Percentiles rank a stretch among this genome's conserved stretches.
phyloP scores from a whole-genome alignment of 2,888 invertebrate genomes.

The Chirona hameri region DNA sequence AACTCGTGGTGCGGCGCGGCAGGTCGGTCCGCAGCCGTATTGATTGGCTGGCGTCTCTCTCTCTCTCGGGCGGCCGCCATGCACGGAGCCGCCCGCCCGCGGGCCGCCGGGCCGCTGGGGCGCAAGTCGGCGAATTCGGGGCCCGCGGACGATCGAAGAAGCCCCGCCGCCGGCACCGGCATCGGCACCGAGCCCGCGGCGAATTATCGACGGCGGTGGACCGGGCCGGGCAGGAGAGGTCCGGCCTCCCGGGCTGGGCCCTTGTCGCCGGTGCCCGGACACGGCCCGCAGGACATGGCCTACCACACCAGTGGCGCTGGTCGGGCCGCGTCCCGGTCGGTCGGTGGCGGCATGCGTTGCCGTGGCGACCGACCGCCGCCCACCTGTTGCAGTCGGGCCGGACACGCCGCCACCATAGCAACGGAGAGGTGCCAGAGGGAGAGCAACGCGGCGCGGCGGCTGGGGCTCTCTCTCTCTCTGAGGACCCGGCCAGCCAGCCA shows the following conservation, averaged over 20 bases:
- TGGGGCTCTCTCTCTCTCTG: neutral
- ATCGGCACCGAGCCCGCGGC: neutral
- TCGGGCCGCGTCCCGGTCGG: neutral
- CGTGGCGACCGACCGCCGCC: neutral
- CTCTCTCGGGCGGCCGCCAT: neutral
- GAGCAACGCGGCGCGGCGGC: neutral
- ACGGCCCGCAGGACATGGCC: neutral
- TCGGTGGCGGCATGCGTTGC: slow-evolving; percentile 6
- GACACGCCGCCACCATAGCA: neutral
- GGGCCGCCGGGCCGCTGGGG: neutral
- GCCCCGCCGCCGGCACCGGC: neutral
- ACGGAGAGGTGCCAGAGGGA: neutral
- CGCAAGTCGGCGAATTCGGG: neutral
- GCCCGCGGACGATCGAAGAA: slow-evolving; percentile 12
- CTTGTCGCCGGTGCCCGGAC: neutral
- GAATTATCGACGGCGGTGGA: neutral
- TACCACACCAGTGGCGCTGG: neutral
- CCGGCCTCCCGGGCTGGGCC: neutral
- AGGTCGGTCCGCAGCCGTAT: neutral
- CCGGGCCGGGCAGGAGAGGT: neutral
- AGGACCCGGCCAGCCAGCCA: too few relatives aligned
- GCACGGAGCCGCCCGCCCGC: neutral
- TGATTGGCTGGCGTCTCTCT: neutral
- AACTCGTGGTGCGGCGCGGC: neutral
- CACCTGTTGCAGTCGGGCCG: neutral